Base-by-base conservation (phyloP, 2,888 invertebrate genomes). In the Brachynemurus nebulosus region DNA sequence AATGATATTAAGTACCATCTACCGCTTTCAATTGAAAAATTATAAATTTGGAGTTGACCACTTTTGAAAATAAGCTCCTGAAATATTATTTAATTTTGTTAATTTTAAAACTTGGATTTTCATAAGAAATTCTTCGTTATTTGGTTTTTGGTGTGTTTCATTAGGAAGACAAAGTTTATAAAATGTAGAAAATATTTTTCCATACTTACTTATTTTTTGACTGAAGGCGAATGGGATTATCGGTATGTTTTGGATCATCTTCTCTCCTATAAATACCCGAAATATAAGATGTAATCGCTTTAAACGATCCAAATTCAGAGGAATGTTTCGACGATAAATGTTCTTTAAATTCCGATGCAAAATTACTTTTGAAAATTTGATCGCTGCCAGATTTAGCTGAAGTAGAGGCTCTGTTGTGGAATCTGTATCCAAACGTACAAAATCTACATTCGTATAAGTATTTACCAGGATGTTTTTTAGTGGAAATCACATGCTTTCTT, bases 401-500 rank as follows among this genome's bases (percentile, higher is more conserved):
- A 46, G 19, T 33, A 57, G 57, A 50, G 56, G 37, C 12, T 20
- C 12, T 20, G 12, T 19, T 37, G 17, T 8, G 12, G 12, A 34
- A 14, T 20, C 12, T 20, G 12, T 19, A 20, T 27, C 6, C 11
- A 14, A 34, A 14, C 12, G 18, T 14, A 59, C 88, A 89, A 40
- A 72, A 67, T 43, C 71, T 69, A 59, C 92, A 92, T 47, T 80
- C 76, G 63, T 91, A 92, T 34, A 92, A 71, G 46, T 67, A 76
- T 56, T 80, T 74, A 1, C 85, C 86, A 0, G 74, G 73, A 65
- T 92, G 92, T 42, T 81, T 78, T 44, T 74, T 78, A 8, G 86
- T 86, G 25, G 76, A 77, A 1, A 88, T 65, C 2, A 89, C 79
- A 64, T 92, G 92, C 57, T 91, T 90, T 4, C 91, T 74, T 9